Evolutionary conservation across 1,140 invertebrate species (phyloP), one percentile per base, ranked within the genome.

Genomic region (Microplitis demolitor): DNA sequence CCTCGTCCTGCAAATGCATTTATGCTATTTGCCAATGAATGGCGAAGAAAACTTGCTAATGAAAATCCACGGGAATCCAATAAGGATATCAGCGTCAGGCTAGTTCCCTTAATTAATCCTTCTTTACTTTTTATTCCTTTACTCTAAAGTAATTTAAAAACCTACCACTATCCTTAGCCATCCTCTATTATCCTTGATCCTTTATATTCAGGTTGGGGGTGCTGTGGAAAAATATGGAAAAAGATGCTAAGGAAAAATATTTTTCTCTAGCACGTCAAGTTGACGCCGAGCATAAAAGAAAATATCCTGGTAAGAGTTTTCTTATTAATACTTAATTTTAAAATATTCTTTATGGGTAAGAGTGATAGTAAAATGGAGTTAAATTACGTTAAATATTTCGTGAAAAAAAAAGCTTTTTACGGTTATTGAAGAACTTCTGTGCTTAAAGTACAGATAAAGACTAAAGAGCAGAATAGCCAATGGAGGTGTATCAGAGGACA

Each of bases 11-110:
- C 90, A 4, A 91, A 92, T 80, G 90, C 91, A 0, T 92, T 92
- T 72, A 91, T 92, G 90, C 76, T 91, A 0, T 91, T 90, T 72
- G 91, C 90, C n/a, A 90, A 91, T 78, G 88, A 90, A 50, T 89
- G 89, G 84, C 77, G 91, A 9, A 90, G 89, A 76, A 87, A 87
- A 75, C 79, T 92, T 9, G 88, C 90, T 4, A 76, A 83, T 8
- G 79, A 89, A 74, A 89, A 89, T 84, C 90, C 90, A 2, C 78
- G 84, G 0, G 90, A 91, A 66, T 90, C 89, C 8, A 92, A 92
- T 79, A 91, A 91, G 79, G 88, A 90, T 69, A 91, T 92, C 56
- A 91, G 90, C 72, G 89, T 90, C 74, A 87, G 89, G 80, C 78
- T 79, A 78, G 78, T 83, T n/a, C 45, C 33, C 51, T 74, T 71